Conservation (phyloP, 2,797 vertebrate genomes). For the Gephyroberyx darwinii region DNA sequence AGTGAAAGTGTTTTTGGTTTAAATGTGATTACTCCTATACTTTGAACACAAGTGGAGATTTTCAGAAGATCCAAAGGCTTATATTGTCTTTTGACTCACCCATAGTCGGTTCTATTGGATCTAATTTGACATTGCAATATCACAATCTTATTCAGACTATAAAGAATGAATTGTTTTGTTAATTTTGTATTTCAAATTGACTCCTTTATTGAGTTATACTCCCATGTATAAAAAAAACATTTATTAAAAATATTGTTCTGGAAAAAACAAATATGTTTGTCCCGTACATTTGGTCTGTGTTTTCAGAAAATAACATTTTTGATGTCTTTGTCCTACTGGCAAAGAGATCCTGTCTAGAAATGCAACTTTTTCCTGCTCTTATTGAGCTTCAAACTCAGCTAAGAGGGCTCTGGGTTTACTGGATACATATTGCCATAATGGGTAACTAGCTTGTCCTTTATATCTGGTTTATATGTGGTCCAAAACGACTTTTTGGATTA, state of each 20-base stretch:
- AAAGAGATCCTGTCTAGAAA: not conserved
- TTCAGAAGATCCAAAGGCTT: not conserved
- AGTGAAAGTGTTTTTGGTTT: constrained; percentile 12
- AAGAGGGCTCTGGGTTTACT: too few species aligned
- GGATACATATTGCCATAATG: too few species aligned
- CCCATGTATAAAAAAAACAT: constrained; percentile 8
- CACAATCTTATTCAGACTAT: constrained; percentile 16
- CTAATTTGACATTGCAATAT: constrained; percentile 13
- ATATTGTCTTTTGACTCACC: constrained; percentile 21
- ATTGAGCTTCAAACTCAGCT: not conserved
- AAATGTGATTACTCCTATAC: constrained; percentile 8
- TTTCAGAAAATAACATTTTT: not conserved
- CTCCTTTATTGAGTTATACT: constrained; percentile 23
- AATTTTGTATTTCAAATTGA: constrained; percentile 44
- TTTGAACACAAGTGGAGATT: not conserved
- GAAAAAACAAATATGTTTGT: not conserved
- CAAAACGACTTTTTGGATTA: too few species aligned
- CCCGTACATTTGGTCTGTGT: not conserved
- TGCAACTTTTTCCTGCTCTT: not conserved
- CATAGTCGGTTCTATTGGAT: constrained; percentile 1
- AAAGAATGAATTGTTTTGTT: constrained; percentile 13
- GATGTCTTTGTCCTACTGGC: not conserved
- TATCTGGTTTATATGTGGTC: too few species aligned
- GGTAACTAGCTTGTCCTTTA: too few species aligned
- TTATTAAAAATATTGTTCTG: not conserved